A percentile compares a stretch with the other conserved stretches of the same genome.
These are phyloP conservation scores for Caenorhabditis remanei DNA, from an alignment of 1,140 invertebrate species.

Conservation along the genomic window DNA sequence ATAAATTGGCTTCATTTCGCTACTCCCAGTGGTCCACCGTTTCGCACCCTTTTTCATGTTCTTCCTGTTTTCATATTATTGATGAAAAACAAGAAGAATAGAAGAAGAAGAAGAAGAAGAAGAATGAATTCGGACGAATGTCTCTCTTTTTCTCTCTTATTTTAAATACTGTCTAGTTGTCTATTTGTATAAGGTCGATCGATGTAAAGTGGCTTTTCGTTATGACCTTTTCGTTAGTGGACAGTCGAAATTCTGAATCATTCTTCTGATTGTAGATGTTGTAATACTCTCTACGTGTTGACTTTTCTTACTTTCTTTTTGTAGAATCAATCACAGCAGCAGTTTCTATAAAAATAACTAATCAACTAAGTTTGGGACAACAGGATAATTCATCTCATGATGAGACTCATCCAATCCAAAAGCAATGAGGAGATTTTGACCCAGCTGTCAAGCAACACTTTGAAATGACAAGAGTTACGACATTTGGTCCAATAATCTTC, in stretches of 20 bases:
- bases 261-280: not conserved
- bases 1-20: constrained; percentile 44
- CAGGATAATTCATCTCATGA: too few relatives aligned
- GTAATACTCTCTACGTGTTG: not conserved
- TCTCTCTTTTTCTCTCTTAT: not conserved
- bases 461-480: too few relatives aligned
- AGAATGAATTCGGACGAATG: not conserved
- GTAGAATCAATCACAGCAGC: too few relatives aligned
- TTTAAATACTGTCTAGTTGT: constrained; percentile 34
- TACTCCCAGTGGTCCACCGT: not conserved
- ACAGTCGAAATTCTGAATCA: not conserved
- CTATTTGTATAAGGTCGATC: not conserved
- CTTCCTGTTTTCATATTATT: not conserved
- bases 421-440: too few relatives aligned
- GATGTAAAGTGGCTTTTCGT: constrained; percentile 32
- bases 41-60: constrained; percentile 15
- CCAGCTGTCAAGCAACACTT: too few relatives aligned
- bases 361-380: too few relatives aligned
- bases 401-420: too few relatives aligned
- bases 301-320: not conserved
- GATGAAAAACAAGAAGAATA: not conserved
- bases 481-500: too few relatives aligned
- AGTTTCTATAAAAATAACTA: too few relatives aligned
- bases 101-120: not conserved
- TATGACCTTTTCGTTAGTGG: constrained; percentile 18